Conservation (phyloP, 2,797 vertebrate species). For the Staurois parvus region DNA sequence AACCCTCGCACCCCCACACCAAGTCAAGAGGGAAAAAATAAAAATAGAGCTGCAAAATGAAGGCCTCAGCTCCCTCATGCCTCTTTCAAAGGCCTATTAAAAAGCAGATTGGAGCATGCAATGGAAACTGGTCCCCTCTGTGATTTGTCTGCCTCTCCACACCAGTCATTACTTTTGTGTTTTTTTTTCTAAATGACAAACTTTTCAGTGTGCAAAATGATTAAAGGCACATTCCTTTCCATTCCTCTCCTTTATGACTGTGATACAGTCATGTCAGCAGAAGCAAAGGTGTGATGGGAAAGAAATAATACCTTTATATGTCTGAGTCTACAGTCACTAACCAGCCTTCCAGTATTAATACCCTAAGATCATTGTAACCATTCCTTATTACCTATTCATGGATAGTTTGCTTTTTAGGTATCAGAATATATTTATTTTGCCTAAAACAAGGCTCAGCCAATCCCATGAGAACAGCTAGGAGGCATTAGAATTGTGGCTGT, state of each 20-base stretch:
- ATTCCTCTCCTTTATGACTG: constrained; percentile 9
- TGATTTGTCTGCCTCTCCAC: constrained; percentile 39
- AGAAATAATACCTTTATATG: constrained; percentile 26
- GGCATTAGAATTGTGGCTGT: no score
- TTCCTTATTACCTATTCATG: background rate
- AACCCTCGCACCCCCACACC: constrained; percentile 26
- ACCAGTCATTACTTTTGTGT: constrained; percentile 33
- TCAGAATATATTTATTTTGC: background rate
- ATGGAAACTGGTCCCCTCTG: constrained; percentile 47
- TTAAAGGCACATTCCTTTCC: constrained; percentile 11
- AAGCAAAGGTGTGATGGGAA: background rate
- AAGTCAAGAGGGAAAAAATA: constrained; percentile 54
- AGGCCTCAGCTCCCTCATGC: constrained; percentile 58
- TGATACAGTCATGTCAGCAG: constrained; percentile 31
- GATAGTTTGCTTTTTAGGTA: background rate
- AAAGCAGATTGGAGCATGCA: constrained; percentile 42
- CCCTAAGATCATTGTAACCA: background rate
- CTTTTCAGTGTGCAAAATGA: constrained; percentile 15
- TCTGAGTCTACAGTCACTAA: background rate
- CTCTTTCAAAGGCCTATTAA: constrained; percentile 59
- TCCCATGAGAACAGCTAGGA: no score
- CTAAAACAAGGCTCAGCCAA: background rate
- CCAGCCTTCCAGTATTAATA: background rate
- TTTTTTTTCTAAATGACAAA: constrained; percentile 40
- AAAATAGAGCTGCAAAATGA: constrained; percentile 53